Evolutionary conservation across 2,888 invertebrate genomes (phyloP).

Genomic region (Scaeva pyrastri): DNA sequence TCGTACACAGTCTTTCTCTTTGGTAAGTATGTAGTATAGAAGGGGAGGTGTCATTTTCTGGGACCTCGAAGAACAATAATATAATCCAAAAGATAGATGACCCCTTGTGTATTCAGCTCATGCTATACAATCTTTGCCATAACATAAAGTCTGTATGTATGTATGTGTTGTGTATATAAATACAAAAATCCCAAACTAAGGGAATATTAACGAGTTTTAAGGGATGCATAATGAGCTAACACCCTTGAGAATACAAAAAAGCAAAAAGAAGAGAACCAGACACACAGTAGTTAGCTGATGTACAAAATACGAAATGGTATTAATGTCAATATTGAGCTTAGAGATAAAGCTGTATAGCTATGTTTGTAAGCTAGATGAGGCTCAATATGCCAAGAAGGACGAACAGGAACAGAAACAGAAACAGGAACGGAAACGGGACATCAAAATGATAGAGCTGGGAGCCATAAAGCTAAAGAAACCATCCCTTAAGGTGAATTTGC

Average conservation of each 20-base stretch:
- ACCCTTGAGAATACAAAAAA: conserved; percentile 32
- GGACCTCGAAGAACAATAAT: conserved; percentile 3
- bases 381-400: background rate
- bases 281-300: background rate
- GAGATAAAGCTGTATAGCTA: conserved; percentile 21
- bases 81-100: conserved; percentile 33
- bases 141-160: background rate
- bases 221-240: conserved; percentile 53
- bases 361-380: conserved; percentile 17
- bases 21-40: background rate
- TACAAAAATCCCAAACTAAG: conserved; percentile 44
- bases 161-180: background rate
- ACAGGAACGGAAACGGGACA: no score
- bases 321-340: conserved; percentile 63
- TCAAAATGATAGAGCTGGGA: conserved; percentile 60
- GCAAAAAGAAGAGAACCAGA: no score
- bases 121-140: conserved; percentile 3
- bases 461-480: conserved; percentile 54
- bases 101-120: conserved; percentile 1
- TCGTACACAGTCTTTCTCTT: background rate
- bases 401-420: no score
- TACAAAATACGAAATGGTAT: conserved; percentile 45
- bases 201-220: conserved; percentile 70
- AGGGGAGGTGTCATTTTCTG: no score
- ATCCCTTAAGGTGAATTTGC: conserved; percentile 57